Evolutionary conservation across 2,888 invertebrate species (phyloP).

Genomic region (Campopleginae sp.): DNA sequence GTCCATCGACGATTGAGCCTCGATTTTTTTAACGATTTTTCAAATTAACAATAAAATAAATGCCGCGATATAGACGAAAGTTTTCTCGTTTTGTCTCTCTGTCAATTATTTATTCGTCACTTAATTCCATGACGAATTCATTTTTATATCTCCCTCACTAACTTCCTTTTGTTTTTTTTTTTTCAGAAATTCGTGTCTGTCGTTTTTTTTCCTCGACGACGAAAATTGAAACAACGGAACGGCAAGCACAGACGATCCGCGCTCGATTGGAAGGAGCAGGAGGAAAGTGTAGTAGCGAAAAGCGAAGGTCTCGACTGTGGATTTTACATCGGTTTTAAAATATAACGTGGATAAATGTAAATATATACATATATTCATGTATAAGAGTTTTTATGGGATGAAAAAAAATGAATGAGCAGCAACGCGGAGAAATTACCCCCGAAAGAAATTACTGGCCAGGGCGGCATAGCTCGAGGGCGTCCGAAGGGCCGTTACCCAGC

Average conservation of each 20-base stretch:
- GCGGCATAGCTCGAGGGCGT: conserved; percentile 75
- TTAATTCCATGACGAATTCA: too few relatives aligned
- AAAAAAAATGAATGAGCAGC: conserved; percentile 43
- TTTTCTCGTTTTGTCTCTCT: not conserved
- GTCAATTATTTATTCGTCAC: too few relatives aligned
- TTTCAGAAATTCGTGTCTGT: not conserved
- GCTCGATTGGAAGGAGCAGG: conserved; percentile 12
- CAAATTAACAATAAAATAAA: not conserved
- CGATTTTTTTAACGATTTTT: conserved; percentile 12
- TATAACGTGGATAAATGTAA: conserved; percentile 32
- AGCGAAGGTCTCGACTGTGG: conserved; percentile 29
- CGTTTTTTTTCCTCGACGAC: not conserved
- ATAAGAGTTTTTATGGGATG: conserved; percentile 24
- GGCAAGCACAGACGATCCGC: conserved; percentile 11
- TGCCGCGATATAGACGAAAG: not conserved
- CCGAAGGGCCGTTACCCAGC: conserved; percentile 60
- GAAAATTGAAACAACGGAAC: conserved; percentile 16
- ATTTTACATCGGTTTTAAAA: conserved; percentile 51
- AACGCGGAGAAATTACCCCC: conserved; percentile 72
- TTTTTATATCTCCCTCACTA: not conserved
- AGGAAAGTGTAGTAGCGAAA: conserved; percentile 38
- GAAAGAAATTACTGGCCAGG: conserved; percentile 75
- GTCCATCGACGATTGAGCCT: conserved; percentile 42
- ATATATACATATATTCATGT: conserved; percentile 13
- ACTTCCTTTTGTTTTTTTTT: not conserved